phyloP scores from a whole-genome alignment of 2,797 vertebrate species.

The Peromyscus melanophrys region DNA sequence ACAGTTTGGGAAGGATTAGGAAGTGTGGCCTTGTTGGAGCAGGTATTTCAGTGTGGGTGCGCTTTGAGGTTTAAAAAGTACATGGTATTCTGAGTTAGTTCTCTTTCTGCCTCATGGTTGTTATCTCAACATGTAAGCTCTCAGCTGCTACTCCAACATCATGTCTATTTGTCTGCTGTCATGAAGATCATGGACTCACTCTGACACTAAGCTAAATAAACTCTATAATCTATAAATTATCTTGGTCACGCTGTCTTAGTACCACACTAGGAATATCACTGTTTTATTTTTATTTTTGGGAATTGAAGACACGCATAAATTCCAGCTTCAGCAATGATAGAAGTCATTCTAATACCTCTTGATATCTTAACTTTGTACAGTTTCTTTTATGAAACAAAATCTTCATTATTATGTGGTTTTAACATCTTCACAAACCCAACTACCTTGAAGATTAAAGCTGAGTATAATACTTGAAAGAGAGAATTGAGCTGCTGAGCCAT shows the following conservation, averaged over 20 bases:
- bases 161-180: background rate
- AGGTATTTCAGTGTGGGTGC: background rate
- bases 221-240: background rate
- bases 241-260: background rate
- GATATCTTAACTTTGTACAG: background rate
- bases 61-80: background rate
- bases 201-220: background rate
- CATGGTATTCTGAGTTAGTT: background rate
- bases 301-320: background rate
- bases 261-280: background rate
- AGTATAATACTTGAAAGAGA: background rate
- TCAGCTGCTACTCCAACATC: background rate
- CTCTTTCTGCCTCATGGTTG: background rate
- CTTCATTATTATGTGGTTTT: background rate
- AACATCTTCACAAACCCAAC: background rate
- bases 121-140: background rate
- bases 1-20: background rate
- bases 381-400: conserved; percentile 8
- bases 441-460: background rate
- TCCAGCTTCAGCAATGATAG: background rate
- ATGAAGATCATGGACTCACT: background rate
- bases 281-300: background rate
- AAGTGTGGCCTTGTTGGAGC: too few species aligned
- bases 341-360: background rate
- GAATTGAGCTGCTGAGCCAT: background rate